These are phyloP conservation scores for Apoda limacodes DNA, from an alignment of 2,888 invertebrate species.

Conservation along the genomic window DNA sequence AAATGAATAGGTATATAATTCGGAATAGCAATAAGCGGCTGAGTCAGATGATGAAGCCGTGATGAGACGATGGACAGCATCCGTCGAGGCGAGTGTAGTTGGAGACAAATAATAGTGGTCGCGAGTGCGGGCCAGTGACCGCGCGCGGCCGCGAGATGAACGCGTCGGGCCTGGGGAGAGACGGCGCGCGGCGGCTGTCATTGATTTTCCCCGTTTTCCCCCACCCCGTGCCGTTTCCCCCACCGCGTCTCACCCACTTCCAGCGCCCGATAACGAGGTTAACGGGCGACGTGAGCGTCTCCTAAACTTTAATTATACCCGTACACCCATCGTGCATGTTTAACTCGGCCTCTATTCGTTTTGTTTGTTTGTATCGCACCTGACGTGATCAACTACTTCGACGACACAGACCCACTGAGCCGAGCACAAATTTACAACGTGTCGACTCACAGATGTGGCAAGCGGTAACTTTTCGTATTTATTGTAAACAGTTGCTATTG, in stretches of 20 bases:
- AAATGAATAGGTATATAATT: no score
- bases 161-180: slow-evolving; percentile 63
- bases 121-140: slow-evolving; percentile 60
- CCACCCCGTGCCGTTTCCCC: slow-evolving; percentile 48
- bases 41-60: no score
- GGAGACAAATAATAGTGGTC: slow-evolving; percentile 24
- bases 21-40: no score
- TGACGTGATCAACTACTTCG: slow-evolving; percentile 55
- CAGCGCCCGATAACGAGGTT: slow-evolving; percentile 71
- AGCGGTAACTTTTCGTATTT: slow-evolving; percentile 25
- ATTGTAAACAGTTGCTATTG: slow-evolving; percentile 26
- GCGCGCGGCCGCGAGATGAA: slow-evolving; percentile 66
- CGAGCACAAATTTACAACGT: no score
- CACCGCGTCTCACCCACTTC: slow-evolving; percentile 69
- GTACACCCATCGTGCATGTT: slow-evolving; percentile 68
- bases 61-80: no score
- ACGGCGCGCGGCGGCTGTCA: slow-evolving; percentile 69
- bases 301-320: slow-evolving; percentile 70
- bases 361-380: slow-evolving; percentile 63
- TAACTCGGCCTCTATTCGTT: slow-evolving; percentile 64
- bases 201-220: slow-evolving; percentile 65
- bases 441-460: slow-evolving; percentile 30
- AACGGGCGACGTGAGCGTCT: slow-evolving; percentile 71
- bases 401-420: no score
- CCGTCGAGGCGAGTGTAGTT: no score